phyloP scores from a whole-genome alignment of 2,113 vertebrate genomes.

The Microtus ochrogaster region DNA sequence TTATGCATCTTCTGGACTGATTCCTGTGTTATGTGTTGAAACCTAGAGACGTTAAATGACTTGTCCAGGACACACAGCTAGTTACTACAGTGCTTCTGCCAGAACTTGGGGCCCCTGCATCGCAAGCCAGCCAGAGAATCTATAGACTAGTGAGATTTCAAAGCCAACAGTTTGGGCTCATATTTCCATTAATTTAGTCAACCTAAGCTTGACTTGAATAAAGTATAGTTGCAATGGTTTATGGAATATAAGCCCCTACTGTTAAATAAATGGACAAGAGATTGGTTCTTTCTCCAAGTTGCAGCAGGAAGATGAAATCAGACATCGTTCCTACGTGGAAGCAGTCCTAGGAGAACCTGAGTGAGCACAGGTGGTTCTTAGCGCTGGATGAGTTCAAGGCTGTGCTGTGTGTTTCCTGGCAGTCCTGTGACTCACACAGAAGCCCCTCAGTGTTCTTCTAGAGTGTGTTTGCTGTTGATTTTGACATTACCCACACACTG shows the following conservation, averaged over 20 bases:
- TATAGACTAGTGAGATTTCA: neutral
- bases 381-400: neutral
- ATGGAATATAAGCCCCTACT: neutral
- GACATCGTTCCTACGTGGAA: neutral
- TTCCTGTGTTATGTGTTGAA: neutral
- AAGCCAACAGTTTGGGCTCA: neutral
- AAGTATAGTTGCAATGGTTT: conserved; percentile 17
- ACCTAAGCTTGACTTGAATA: conserved; percentile 16
- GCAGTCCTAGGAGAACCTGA: neutral
- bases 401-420: neutral
- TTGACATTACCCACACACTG: neutral
- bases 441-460: neutral
- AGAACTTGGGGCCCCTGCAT: neutral
- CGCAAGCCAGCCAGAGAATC: neutral
- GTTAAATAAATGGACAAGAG: neutral
- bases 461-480: neutral
- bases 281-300: neutral
- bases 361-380: neutral
- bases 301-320: neutral
- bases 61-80: neutral
- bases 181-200: conserved; percentile 15
- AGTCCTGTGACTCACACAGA: neutral
- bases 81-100: neutral
- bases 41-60: neutral
- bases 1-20: neutral